Evolutionary conservation across 2,113 vertebrate species (phyloP).

Genomic region (Ophiodon elongatus): DNA sequence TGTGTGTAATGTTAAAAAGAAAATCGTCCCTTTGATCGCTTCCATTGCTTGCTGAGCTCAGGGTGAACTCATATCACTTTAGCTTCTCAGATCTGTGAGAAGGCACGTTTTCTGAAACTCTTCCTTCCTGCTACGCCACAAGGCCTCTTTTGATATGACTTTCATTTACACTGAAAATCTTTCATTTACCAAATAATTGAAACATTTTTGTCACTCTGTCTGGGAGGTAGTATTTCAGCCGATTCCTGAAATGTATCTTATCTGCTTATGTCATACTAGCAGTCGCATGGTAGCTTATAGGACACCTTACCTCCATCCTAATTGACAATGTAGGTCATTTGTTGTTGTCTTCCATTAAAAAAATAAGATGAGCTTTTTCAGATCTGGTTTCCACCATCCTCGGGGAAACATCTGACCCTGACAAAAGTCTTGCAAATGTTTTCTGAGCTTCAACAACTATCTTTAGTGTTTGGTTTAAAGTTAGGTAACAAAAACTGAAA

Average conservation of each 20-base stretch:
- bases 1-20: conserved; percentile 40
- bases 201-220: not conserved
- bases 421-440: too few relatives aligned
- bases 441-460: too few relatives aligned
- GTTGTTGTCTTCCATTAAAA: too few relatives aligned
- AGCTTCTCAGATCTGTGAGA: conserved; percentile 41
- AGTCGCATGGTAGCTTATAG: not conserved
- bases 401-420: too few relatives aligned
- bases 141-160: conserved; percentile 8
- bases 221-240: not conserved
- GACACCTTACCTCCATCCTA: not conserved
- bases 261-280: not conserved
- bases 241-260: not conserved
- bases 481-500: not conserved
- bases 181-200: not conserved
- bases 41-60: conserved; percentile 38
- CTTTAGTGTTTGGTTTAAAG: not conserved
- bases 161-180: not conserved
- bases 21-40: conserved; percentile 49
- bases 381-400: not conserved
- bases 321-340: not conserved
- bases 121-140: not conserved
- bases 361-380: not conserved
- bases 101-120: conserved; percentile 11
- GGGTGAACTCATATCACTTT: conserved; percentile 22